Evolutionary conservation across 23 tunicate genomes (phyloP).

Genomic region (Trididemnum nubilum): DNA sequence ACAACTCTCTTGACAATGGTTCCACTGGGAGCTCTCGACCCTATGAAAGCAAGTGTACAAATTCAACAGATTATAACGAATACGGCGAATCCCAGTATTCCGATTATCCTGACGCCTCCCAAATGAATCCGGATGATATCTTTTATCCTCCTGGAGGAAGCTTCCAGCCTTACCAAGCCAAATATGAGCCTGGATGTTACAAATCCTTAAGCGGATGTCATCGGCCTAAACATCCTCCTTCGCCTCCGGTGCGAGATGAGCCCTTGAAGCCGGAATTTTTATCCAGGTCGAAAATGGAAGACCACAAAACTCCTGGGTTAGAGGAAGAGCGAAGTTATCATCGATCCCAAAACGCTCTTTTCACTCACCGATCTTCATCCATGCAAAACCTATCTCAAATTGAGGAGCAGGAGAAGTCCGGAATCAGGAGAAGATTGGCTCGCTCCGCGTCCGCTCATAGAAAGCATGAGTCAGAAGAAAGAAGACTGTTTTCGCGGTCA

Average conservation of each 20-base stretch:
- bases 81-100: conserved; percentile 32
- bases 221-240: conserved; percentile 46
- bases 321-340: neutral
- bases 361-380: conserved; percentile 39
- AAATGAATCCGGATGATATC: conserved; percentile 51
- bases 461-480: neutral
- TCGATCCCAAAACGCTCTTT: neutral
- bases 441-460: conserved; percentile 32
- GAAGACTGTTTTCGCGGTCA: neutral
- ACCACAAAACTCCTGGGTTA: neutral
- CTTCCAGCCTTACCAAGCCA: conserved; percentile 67
- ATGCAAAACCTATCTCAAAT: conserved; percentile 55
- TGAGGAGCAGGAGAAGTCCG: conserved; percentile 26
- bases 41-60: conserved; percentile 1
- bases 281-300: neutral
- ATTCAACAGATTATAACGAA: conserved; percentile 28
- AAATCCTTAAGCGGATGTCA: conserved; percentile 47
- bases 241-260: conserved; percentile 59
- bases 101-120: conserved; percentile 53
- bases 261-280: neutral
- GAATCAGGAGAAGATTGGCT: conserved; percentile 16
- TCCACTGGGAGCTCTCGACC: conserved; percentile 51
- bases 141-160: conserved; percentile 75
- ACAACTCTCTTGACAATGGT: conserved; percentile 43
- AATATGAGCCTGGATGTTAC: conserved; percentile 80